phyloP scores from a whole-genome alignment of 2,113 vertebrate genomes.

The Laterallus jamaicensis region DNA sequence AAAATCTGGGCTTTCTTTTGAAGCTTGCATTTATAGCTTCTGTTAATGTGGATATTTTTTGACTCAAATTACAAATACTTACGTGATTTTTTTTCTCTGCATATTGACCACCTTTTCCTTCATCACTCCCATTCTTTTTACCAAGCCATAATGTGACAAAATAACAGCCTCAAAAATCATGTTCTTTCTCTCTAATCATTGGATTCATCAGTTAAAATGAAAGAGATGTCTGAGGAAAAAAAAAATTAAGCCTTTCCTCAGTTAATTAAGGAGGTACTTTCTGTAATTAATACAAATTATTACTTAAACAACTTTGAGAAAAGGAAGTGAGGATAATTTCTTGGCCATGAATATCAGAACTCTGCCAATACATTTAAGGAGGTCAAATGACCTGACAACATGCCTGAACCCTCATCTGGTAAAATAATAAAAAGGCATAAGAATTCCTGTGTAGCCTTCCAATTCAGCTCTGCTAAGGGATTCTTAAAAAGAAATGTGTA shows the following conservation, averaged over 20 bases:
- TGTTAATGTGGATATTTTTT: not conserved
- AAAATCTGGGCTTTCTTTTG: not conserved
- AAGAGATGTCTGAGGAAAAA: not conserved
- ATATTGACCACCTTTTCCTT: not conserved
- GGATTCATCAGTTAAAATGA: not conserved
- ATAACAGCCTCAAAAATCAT: not conserved
- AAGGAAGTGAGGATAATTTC: constrained; percentile 6
- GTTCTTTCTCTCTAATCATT: not conserved
- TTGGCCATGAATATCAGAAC: constrained; percentile 1
- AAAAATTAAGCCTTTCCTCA: not conserved
- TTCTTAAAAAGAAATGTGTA: constrained; percentile 28
- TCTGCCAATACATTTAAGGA: constrained; percentile 51
- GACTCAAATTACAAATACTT: not conserved
- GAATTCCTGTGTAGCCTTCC: not conserved
- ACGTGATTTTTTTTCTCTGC: not conserved
- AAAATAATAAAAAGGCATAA: constrained; percentile 36
- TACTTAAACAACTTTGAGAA: not conserved
- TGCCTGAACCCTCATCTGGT: constrained; percentile 43
- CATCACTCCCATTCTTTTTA: not conserved
- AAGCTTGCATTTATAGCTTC: not conserved
- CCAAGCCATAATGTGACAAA: not conserved
- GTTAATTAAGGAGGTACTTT: not conserved
- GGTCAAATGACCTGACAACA: constrained; percentile 53
- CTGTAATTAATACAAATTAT: not conserved
- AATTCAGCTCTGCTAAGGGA: not conserved